Evolutionary conservation across 2,888 invertebrate species (phyloP).

Genomic region (Pandemis cinnamomeana): DNA sequence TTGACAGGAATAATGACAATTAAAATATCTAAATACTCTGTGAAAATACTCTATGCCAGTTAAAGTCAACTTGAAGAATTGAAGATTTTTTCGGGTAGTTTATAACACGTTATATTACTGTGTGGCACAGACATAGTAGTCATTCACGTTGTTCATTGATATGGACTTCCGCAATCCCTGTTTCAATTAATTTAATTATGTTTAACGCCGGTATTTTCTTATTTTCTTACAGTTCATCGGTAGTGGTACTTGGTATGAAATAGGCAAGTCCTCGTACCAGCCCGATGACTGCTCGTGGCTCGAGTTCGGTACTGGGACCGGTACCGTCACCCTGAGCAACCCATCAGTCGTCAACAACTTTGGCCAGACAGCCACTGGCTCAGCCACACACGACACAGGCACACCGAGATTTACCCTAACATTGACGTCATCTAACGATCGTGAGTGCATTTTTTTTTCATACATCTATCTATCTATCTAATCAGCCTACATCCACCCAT

Average conservation of each 20-base stretch:
- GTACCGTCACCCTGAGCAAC: conserved; percentile 4
- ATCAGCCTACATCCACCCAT: too few relatives aligned
- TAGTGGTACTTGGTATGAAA: conserved; percentile 21
- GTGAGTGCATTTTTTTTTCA: conserved; percentile 2
- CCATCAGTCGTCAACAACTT: conserved; percentile 35
- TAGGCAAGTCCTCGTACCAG: conserved; percentile 13
- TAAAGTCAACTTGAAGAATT: too few relatives aligned
- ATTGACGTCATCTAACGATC: not conserved
- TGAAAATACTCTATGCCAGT: too few relatives aligned
- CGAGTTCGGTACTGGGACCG: conserved; percentile 2
- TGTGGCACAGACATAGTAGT: too few relatives aligned
- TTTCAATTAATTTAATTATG: too few relatives aligned
- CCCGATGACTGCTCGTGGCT: conserved; percentile 27
- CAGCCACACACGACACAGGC: conserved; percentile 4
- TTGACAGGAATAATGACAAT: too few relatives aligned
- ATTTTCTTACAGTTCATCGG: conserved; percentile 22
- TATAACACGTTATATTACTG: too few relatives aligned
- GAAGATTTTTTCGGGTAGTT: too few relatives aligned
- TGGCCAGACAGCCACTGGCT: conserved; percentile 14
- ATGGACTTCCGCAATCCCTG: too few relatives aligned
- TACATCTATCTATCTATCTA: too few relatives aligned
- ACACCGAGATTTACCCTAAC: conserved; percentile 14
- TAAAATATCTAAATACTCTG: too few relatives aligned
- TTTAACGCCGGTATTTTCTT: not conserved
- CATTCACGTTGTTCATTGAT: too few relatives aligned